Evolutionary conservation across 37 sponge, comb jelly and placozoan genomes (phyloP).

Genomic region (Spongilla lacustris): DNA sequence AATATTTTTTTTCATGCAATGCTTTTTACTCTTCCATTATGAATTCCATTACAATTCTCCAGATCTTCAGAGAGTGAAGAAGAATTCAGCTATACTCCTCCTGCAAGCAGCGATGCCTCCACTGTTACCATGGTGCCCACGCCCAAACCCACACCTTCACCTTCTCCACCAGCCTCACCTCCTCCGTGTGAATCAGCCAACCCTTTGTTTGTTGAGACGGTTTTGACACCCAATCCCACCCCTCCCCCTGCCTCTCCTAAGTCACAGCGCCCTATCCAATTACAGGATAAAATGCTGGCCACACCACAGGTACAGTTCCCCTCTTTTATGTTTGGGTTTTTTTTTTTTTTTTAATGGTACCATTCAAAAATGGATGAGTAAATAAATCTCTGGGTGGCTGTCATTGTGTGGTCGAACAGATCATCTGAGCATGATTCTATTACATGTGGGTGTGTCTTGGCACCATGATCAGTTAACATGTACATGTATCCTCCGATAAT

Average conservation of each 20-base stretch:
- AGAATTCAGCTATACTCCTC: conserved; percentile 32
- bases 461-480: no score
- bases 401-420: no score
- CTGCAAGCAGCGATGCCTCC: conserved; percentile 7
- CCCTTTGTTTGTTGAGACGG: background rate
- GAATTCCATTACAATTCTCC: background rate
- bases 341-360: no score
- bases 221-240: conserved; percentile 44
- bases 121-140: conserved; percentile 26
- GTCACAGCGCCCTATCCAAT: background rate
- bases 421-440: no score
- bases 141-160: conserved; percentile 22
- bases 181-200: background rate
- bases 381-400: no score
- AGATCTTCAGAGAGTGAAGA: conserved; percentile 8
- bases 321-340: no score
- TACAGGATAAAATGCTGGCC: background rate
- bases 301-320: conserved; percentile 55
- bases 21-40: background rate
- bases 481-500: no score
- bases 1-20: background rate
- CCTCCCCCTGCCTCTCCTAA: conserved; percentile 35
- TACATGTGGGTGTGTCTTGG: no score
- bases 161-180: conserved; percentile 3
- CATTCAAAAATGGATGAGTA: no score